Conservation (phyloP, 2,113 vertebrate genomes). For the Ranitomeya variabilis region DNA sequence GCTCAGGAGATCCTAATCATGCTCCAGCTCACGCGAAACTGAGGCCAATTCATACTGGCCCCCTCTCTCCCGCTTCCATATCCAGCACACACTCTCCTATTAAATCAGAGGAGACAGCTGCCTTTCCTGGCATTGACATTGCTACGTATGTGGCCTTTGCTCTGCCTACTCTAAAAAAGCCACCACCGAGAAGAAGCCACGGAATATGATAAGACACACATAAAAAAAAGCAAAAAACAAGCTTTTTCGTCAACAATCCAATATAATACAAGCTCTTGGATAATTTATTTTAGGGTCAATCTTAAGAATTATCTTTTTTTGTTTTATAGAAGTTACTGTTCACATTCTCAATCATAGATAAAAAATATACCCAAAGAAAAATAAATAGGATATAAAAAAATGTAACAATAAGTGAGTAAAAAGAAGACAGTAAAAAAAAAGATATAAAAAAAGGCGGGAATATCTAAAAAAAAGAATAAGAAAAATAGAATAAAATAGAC, state of each 20-base stretch:
- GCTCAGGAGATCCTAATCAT: conserved; percentile 65
- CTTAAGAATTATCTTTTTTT: background rate
- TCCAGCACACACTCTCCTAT: conserved; percentile 27
- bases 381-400: background rate
- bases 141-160: conserved; percentile 45
- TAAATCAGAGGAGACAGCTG: conserved; percentile 39
- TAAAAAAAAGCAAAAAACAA: background rate
- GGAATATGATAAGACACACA: background rate
- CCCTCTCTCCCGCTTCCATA: conserved; percentile 42
- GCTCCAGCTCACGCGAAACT: conserved; percentile 48
- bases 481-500: background rate
- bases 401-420: background rate
- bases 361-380: background rate
- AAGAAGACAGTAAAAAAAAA: background rate
- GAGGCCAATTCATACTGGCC: conserved; percentile 42
- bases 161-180: conserved; percentile 38
- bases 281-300: no score
- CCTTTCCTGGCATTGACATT: conserved; percentile 38
- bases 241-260: background rate
- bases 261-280: background rate
- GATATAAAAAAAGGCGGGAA: no score
- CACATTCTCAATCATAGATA: background rate
- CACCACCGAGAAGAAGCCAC: conserved; percentile 8
- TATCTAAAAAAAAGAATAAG: background rate
- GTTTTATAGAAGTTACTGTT: background rate